Percentiles rank a stretch among this genome's conserved stretches.
Conservation (phyloP, 2,113 vertebrate genomes). For the Odocoileus virginianus region DNA sequence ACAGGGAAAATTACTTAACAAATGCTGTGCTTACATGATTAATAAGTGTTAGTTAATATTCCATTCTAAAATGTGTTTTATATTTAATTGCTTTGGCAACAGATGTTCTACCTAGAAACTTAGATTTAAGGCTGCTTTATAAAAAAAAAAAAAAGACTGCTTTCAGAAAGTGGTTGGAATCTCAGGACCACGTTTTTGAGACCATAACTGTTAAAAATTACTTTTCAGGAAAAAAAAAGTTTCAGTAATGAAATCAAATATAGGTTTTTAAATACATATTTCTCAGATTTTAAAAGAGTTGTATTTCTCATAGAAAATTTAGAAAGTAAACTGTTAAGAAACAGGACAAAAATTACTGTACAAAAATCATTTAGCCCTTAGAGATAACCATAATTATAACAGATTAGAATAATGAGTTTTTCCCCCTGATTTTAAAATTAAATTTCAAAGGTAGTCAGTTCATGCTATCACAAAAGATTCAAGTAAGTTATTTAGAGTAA, state of each 20-base stretch:
- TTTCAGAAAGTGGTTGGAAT: background rate
- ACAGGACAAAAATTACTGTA: background rate
- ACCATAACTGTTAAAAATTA: background rate
- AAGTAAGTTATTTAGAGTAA: background rate
- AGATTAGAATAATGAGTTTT: background rate
- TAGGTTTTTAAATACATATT: background rate
- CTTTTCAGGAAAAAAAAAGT: background rate
- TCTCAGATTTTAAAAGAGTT: background rate
- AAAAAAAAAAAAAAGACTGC: background rate
- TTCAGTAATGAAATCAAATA: background rate
- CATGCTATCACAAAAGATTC: background rate
- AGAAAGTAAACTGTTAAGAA: background rate
- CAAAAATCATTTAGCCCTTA: background rate
- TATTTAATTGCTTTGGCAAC: background rate
- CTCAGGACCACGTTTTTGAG: background rate
- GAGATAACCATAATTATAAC: background rate
- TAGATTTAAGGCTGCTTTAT: conserved; percentile 11
- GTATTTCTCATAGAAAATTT: conserved; percentile 10
- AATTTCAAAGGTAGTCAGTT: background rate
- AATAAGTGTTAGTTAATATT: background rate
- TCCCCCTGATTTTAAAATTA: background rate
- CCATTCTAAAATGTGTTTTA: background rate
- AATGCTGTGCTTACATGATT: background rate
- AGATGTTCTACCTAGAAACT: background rate
- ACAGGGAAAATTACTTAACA: background rate